Evolutionary conservation across 2,888 invertebrate species (phyloP), one percentile per base, ranked within the genome.

Genomic region (Phalangium opilio): DNA sequence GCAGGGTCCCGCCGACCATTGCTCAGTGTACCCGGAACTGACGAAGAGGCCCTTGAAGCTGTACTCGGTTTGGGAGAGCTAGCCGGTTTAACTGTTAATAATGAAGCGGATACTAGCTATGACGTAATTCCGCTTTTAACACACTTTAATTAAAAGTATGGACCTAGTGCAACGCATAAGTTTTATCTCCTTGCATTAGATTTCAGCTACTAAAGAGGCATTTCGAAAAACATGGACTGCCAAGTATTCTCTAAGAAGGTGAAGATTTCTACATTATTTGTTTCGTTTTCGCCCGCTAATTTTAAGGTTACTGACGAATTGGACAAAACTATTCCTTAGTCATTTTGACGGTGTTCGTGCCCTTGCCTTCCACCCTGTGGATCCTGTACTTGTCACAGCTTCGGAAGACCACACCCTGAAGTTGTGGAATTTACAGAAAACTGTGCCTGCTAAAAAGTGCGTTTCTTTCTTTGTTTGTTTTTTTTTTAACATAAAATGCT

Each of bases 361-460:
- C 52, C 72, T 91, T 49, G 86, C 86, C 58, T 91, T 91, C 73
- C 90, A 90, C 70, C 93, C 95, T 47, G 82, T 81, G 54, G 95
- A 96, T 65, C 85, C 93, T 49, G 90, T 96, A 49, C 74, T 98
- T 50, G 86, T 98, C 62, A 96, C 98, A 21, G 96, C 93, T 35
- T 91, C 91, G 49, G 98, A 99, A 69, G 98, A 99, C 73, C 91
- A 95, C 68, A 96, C 96, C 43, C 75, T 98, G 39, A 99, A 99
- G 71, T 72, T 98, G 64, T 99, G 98, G 98, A 98, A 98, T 75
- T 74, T 98, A 58, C 93, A 93, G 67, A 93, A 93, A 72, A 93
- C 93, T 46, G 89, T 91, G 59, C 90, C 90, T 58, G 89, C 91
- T 51, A 95, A 95, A 75, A 93, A 93, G 76, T 75, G 63, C 60